A percentile compares a stretch with the other conserved stretches of the same genome.
Evolutionary conservation across 2,113 vertebrate species (phyloP).

Genomic region (Alosa alosa): DNA sequence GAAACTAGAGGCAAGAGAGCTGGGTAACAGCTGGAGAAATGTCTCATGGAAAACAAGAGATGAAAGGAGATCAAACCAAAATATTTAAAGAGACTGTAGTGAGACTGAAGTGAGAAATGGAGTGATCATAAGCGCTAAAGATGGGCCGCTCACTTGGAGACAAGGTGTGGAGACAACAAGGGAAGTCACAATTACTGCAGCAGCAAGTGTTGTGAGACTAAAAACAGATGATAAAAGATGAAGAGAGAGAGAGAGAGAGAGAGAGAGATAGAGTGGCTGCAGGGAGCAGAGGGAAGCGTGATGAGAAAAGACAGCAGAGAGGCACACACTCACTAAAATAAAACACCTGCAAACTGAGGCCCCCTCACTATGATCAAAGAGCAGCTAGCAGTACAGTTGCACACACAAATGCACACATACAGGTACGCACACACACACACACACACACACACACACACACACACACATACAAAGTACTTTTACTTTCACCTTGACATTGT

Average conservation of each 20-base stretch:
- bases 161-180: background rate
- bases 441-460: background rate
- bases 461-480: background rate
- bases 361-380: background rate
- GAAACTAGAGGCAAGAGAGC: background rate
- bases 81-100: no score
- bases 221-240: no score
- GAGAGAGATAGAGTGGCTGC: background rate
- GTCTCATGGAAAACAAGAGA: no score
- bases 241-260: background rate
- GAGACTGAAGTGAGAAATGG: no score
- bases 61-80: no score
- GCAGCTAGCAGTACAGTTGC: background rate
- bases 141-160: background rate
- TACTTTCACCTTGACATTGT: no score
- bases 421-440: background rate
- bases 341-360: background rate
- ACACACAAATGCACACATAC: background rate
- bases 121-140: background rate
- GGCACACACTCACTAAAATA: background rate
- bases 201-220: no score
- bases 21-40: background rate
- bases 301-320: background rate
- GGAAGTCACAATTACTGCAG: background rate
- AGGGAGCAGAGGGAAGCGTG: background rate